Percentiles rank a stretch among this genome's conserved stretches.
phyloP scores from a whole-genome alignment of 2,888 invertebrate species.

The Deroplatys truncata region DNA sequence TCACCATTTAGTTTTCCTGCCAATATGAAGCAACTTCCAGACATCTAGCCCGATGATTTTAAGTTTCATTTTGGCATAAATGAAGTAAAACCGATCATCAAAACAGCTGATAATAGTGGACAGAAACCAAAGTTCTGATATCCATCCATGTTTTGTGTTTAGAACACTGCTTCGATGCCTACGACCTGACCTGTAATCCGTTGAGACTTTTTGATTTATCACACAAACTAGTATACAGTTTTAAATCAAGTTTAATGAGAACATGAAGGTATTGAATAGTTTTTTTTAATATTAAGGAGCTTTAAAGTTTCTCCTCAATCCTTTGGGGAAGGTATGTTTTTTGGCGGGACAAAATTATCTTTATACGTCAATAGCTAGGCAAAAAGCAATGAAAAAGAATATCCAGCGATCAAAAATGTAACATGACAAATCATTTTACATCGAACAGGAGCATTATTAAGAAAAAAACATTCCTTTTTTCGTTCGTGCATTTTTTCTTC shows the following conservation, averaged over 20 bases:
- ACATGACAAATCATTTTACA: constrained; percentile 31
- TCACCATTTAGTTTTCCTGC: background rate
- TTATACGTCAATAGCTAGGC: constrained; percentile 31
- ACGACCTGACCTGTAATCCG: background rate
- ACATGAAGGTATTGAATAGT: constrained; percentile 26
- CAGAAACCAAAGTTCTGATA: too few species aligned
- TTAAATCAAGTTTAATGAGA: constrained; percentile 28
- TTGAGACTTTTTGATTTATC: constrained; percentile 1
- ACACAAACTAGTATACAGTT: constrained; percentile 31
- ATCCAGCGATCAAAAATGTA: constrained; percentile 31
- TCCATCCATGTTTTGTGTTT: background rate
- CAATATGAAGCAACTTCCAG: background rate
- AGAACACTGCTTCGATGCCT: background rate
- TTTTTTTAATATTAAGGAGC: constrained; percentile 15
- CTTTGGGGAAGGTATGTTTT: background rate
- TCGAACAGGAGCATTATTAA: constrained; percentile 28
- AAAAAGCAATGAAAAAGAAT: constrained; percentile 28
- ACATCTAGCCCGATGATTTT: background rate
- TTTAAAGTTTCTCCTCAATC: background rate
- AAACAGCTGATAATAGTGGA: background rate
- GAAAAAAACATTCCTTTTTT: constrained; percentile 12
- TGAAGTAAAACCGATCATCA: background rate
- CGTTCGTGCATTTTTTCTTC: background rate
- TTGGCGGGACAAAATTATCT: constrained; percentile 1
- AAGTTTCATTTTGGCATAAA: background rate